Conservation (phyloP, 2,797 vertebrate species). For the Gallinago solitaria region DNA sequence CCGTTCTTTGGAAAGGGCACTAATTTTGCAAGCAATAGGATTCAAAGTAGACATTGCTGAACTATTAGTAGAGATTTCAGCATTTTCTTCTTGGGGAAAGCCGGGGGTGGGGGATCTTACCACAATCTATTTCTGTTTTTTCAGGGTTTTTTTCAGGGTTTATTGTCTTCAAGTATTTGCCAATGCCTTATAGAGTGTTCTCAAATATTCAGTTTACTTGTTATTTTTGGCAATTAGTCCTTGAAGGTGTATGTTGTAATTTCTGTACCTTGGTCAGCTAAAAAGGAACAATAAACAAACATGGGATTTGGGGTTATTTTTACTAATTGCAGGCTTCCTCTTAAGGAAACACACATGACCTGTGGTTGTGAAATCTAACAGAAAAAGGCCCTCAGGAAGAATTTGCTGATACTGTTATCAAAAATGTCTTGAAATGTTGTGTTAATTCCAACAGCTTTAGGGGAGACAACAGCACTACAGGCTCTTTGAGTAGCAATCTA, state of each 20-base stretch:
- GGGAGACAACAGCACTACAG: neutral
- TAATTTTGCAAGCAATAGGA: neutral
- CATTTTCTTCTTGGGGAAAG: neutral
- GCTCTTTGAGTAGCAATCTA: neutral
- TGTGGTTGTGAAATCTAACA: neutral
- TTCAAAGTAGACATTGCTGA: neutral
- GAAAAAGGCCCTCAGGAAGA: neutral
- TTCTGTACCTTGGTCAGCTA: neutral
- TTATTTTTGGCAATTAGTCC: neutral
- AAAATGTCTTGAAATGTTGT: neutral
- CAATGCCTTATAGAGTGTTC: neutral
- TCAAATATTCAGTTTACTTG: neutral
- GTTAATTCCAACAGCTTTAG: neutral
- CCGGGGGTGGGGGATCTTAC: accelerated
- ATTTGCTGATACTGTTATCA: neutral
- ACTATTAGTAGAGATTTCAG: neutral
- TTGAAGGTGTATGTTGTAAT: neutral
- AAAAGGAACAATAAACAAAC: neutral
- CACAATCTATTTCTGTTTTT: neutral
- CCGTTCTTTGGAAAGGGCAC: neutral
- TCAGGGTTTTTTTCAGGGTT: neutral
- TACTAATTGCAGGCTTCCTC: neutral
- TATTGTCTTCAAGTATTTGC: neutral
- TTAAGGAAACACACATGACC: neutral
- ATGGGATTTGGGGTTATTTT: neutral